Evolutionary conservation across 1,140 invertebrate species (phyloP), one percentile per base, ranked within the genome.

Genomic region (Drosophila pallidifrons): DNA sequence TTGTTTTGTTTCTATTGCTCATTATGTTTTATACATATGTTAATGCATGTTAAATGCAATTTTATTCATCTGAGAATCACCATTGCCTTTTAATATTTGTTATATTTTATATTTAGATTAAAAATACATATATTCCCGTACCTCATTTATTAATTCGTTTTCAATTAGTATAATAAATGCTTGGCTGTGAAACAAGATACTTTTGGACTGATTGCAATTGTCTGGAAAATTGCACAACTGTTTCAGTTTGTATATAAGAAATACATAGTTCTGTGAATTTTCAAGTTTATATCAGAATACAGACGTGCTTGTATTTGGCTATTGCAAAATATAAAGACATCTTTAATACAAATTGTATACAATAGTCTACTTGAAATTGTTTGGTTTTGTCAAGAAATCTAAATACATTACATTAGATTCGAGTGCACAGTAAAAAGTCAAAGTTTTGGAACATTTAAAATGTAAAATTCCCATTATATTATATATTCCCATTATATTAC

Each of bases 171-270:
- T 15, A 28, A n/a, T 10, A 16, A 32, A 5, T 6, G 11, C 7
- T 5, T 55, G 11, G 6, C 7, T 52, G 25, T 52, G 63, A 43
- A 67, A 52, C 11, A 45, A 5, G 28, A 67, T 58, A 67, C 25
- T 4, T 3, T 66, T 13, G 2, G 16, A 43, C 35, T 51, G 46
- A 38, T 8, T 59, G 10, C 32, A 60, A 60, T 60, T 54, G 32
- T 20, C 15, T 43, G 16, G 54, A 58, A 72, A 72, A 43, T 30
- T 15, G 11, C 45, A 54, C 15, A 13, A 59, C 46, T 73, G 55
- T 73, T 73, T 58, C 5, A 45, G 51, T 49, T 30, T 65, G 7
- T 35, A 43, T 54, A 20, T 11, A 54, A 52, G 28, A 32, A 4
- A 35, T 58, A 45, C 55, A 32, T 47, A 38, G 38, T 74, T 68